Percentiles rank a stretch among this genome's conserved stretches.
Conservation (phyloP, 2,888 invertebrate species). For the Trilocha varians region DNA sequence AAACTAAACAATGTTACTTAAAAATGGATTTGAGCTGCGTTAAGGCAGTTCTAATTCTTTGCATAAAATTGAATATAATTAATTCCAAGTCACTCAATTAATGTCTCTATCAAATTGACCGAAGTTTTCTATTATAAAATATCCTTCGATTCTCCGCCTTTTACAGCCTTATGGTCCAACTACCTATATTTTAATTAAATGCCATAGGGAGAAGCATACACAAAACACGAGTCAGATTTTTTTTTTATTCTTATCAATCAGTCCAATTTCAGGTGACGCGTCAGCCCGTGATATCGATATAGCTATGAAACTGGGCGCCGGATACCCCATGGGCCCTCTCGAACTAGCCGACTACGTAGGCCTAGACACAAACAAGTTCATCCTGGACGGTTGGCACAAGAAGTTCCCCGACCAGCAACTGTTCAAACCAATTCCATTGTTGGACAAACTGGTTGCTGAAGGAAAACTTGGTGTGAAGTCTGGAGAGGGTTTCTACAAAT, state of each 20-base stretch:
- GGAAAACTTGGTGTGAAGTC: conserved; percentile 87
- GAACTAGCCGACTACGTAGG: conserved; percentile 91
- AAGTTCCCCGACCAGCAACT: conserved; percentile 43
- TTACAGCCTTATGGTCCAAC: too few relatives aligned
- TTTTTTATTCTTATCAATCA: neutral
- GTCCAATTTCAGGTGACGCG: conserved; percentile 71
- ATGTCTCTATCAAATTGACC: too few relatives aligned
- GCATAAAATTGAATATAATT: too few relatives aligned
- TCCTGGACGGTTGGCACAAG: conserved; percentile 85
- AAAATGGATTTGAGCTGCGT: too few relatives aligned
- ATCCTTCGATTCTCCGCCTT: too few relatives aligned
- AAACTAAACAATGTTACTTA: too few relatives aligned
- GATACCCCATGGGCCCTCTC: conserved; percentile 91
- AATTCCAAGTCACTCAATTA: too few relatives aligned
- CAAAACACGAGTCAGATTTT: too few relatives aligned
- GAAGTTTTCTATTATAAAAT: too few relatives aligned
- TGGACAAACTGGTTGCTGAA: conserved; percentile 80
- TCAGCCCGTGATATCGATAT: conserved; percentile 83
- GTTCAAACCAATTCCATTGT: conserved; percentile 29
- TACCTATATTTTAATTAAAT: too few relatives aligned
- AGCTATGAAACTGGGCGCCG: conserved; percentile 91
- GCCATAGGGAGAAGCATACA: too few relatives aligned
- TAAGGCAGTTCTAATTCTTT: too few relatives aligned
- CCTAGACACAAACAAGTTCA: conserved; percentile 84
- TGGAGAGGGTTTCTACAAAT: conserved; percentile 90